Evolutionary conservation across 2,113 vertebrate genomes (phyloP), one percentile per base, ranked within the genome.

Genomic region (Polypterus bichir): DNA sequence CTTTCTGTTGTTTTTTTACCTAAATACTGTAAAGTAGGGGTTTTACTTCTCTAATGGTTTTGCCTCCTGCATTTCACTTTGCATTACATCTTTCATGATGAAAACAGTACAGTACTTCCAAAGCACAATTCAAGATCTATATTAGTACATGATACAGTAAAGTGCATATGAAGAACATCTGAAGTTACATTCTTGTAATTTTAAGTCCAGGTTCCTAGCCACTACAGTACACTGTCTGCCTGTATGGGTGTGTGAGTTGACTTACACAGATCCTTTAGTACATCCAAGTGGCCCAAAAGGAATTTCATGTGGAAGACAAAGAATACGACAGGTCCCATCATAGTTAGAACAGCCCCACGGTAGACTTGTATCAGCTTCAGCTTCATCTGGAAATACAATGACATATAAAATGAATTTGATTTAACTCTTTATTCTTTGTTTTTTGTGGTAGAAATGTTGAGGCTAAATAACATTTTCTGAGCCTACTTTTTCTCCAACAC

Each of bases 281-380:
- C 78, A 78, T 54, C 70, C 73, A 51, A 69, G 64, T 8, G 64
- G 69, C 5, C 75, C 73, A 27, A 76, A 64, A 1, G 67, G 62
- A 4, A 70, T 65, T 57, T 80, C 78, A 47, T 64, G 61, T 9
- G 69, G 63, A 44, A 67, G 68, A 6, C 79, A 80, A 3, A 59
- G 7, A 0, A 70, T 49, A 4, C 73, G 74, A 10, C 76, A 80
- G 27, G 68, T 54, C 0, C 76, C 74, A n/a, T 65, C 63, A 27
- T 70, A 76, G 64, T 68, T 68, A 4, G 62, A 68, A 10, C 74
- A 78, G n/a, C 69, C 70, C 73, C 76, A 74, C 6, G 69, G 69
- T 49, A 73, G 63, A 1, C 56, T 60, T 2, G 54, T 51, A 9
- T 27, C 54, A 44, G 62, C 62, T 27, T 47, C 58, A 2, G 47